A percentile compares a stretch with the other conserved stretches of the same genome.
These are phyloP conservation scores for western clawed frog (Xenopus tropicalis) DNA, from an alignment of 2,113 vertebrate genomes.

Conservation along the genomic window UCB_Xtro_10.0 CM004447.2:124372501-124373000, in stretches of 20 bases:
- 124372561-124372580: conserved; percentile 31
- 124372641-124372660: conserved; percentile 18
- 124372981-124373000: conserved; percentile 42
- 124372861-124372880: neutral
- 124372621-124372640: conserved; percentile 40
- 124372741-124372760: conserved; percentile 11
- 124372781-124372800: conserved; percentile 24
- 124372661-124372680: conserved; percentile 30
- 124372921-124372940: conserved; percentile 32
- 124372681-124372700: conserved; percentile 30
- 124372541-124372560: conserved; percentile 20
- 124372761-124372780: conserved; percentile 26
- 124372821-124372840: conserved; percentile 39
- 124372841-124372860: conserved; percentile 2
- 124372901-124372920: conserved; percentile 30
- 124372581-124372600: conserved; percentile 38
- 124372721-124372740: conserved; percentile 5
- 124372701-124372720: conserved; percentile 36
- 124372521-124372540: conserved; percentile 25
- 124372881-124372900: neutral
- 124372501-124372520: conserved; percentile 28
- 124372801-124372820: conserved; percentile 14
- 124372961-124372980: conserved; percentile 33
- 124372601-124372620: conserved; percentile 29
- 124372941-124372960: conserved; percentile 16